A percentile compares a stretch with the other conserved stretches of the same genome.
phyloP scores from a whole-genome alignment of 2,113 vertebrate species.

The Protobothrops flavoviridis region DNA sequence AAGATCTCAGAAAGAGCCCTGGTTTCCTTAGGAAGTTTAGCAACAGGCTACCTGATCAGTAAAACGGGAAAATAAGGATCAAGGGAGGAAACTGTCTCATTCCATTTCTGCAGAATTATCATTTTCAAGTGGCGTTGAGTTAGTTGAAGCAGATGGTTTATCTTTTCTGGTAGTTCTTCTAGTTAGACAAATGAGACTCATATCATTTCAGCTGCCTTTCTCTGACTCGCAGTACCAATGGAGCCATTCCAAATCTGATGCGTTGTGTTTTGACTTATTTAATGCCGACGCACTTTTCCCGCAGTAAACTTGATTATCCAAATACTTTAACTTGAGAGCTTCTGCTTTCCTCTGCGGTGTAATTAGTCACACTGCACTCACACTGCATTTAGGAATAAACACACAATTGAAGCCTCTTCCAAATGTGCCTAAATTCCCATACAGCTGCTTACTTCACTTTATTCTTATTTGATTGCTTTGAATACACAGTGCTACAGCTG shows the following conservation, averaged over 20 bases:
- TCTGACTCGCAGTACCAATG: slow-evolving; percentile 67
- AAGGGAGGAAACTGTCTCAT: slow-evolving; percentile 62
- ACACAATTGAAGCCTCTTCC: slow-evolving; percentile 68
- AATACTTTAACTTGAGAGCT: slow-evolving; percentile 78
- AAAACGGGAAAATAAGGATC: slow-evolving; percentile 29
- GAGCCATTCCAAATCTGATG: slow-evolving; percentile 72
- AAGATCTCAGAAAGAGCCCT: background rate
- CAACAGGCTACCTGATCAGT: slow-evolving; percentile 46
- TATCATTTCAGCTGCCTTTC: slow-evolving; percentile 71
- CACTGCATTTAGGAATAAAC: slow-evolving; percentile 63
- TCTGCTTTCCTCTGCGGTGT: slow-evolving; percentile 73
- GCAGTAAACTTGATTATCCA: slow-evolving; percentile 79
- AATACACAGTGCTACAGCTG: slow-evolving; percentile 59
- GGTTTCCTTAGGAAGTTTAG: slow-evolving; percentile 33
- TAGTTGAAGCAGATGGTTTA: slow-evolving; percentile 81
- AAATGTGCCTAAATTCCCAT: slow-evolving; percentile 68
- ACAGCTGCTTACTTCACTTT: slow-evolving; percentile 70
- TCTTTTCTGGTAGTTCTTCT: slow-evolving; percentile 73
- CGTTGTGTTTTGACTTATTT: slow-evolving; percentile 82
- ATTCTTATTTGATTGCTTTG: slow-evolving; percentile 60
- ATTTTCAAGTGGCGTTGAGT: slow-evolving; percentile 77
- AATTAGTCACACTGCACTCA: slow-evolving; percentile 77
- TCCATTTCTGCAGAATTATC: slow-evolving; percentile 71
- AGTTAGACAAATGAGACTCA: slow-evolving; percentile 78
- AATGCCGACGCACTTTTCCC: slow-evolving; percentile 74